phyloP scores from a whole-genome alignment of 1,140 invertebrate species.

The Leptopilina boulardi region DNA sequence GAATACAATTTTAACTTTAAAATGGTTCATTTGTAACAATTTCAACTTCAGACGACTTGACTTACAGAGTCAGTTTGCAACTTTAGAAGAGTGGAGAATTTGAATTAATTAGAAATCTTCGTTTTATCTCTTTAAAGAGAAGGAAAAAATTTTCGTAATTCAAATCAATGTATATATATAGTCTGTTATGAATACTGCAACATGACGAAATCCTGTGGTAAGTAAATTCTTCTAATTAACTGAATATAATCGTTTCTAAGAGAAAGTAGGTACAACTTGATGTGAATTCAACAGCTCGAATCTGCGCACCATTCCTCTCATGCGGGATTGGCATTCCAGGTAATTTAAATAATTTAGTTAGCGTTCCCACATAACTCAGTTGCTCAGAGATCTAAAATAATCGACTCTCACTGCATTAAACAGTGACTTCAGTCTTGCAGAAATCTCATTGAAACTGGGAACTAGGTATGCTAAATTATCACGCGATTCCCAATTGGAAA shows the following conservation, averaged over 20 bases:
- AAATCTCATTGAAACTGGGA: background rate
- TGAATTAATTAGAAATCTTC: too few relatives aligned
- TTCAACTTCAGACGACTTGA: too few relatives aligned
- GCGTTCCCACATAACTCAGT: background rate
- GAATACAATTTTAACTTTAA: too few relatives aligned
- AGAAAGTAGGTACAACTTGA: background rate
- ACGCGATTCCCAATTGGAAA: background rate
- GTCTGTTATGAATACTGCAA: background rate
- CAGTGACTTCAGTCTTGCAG: background rate
- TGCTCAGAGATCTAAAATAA: background rate
- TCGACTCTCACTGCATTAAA: background rate
- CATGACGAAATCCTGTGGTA: background rate
- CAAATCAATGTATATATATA: background rate
- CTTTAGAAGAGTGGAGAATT: too few relatives aligned
- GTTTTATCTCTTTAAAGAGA: too few relatives aligned
- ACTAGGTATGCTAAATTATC: background rate
- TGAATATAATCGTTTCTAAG: background rate
- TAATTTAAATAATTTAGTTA: slow-evolving; percentile 14
- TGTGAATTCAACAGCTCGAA: background rate
- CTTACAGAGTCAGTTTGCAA: too few relatives aligned
- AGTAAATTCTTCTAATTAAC: background rate
- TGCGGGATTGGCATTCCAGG: background rate
- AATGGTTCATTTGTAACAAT: too few relatives aligned
- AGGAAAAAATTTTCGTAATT: background rate
- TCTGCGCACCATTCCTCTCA: background rate